A percentile compares a stretch with the other conserved stretches of the same genome.
Evolutionary conservation across 1,140 invertebrate species (phyloP).

Genomic region (Oedothorax gibbosus): DNA sequence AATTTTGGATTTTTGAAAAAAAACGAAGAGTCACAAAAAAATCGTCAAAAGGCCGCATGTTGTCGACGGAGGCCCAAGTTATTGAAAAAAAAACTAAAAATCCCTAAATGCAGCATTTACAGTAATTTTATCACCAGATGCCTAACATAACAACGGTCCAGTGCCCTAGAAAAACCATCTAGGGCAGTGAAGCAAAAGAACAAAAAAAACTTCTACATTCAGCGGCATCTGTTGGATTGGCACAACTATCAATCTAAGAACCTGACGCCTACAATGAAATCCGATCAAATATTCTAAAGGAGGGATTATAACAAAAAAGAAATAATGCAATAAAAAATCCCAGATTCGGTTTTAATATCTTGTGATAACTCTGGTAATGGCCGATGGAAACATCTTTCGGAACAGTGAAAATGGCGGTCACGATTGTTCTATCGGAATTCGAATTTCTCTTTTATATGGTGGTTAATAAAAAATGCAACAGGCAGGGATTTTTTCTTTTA

Average conservation of each 20-base stretch:
- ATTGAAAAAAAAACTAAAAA: not conserved
- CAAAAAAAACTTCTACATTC: not conserved
- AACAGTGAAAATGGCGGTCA: constrained; percentile 14
- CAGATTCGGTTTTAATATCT: constrained; percentile 5
- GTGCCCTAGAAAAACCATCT: constrained; percentile 16
- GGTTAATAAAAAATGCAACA: too few species aligned
- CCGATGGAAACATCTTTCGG: constrained; percentile 12
- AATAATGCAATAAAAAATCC: not conserved
- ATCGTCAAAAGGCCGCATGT: too few species aligned
- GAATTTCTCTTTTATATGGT: not conserved
- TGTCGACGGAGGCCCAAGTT: too few species aligned
- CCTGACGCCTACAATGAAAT: constrained; percentile 11
- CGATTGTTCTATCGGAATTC: constrained; percentile 17
- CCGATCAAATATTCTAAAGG: not conserved
- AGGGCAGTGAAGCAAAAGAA: not conserved
- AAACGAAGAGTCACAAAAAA: too few species aligned
- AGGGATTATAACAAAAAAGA: not conserved
- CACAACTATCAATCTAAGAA: constrained; percentile 16
- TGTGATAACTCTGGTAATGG: constrained; percentile 19
- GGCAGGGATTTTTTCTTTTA: too few species aligned
- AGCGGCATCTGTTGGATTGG: constrained; percentile 39
- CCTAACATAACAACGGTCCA: not conserved
- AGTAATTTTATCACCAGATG: constrained; percentile 6
- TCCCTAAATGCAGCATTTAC: not conserved
- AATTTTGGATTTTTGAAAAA: too few species aligned